A percentile compares a stretch with the other conserved stretches of the same genome.
phyloP scores from a whole-genome alignment of 1,140 invertebrate genomes.

The Diabrotica undecimpunctata region DNA sequence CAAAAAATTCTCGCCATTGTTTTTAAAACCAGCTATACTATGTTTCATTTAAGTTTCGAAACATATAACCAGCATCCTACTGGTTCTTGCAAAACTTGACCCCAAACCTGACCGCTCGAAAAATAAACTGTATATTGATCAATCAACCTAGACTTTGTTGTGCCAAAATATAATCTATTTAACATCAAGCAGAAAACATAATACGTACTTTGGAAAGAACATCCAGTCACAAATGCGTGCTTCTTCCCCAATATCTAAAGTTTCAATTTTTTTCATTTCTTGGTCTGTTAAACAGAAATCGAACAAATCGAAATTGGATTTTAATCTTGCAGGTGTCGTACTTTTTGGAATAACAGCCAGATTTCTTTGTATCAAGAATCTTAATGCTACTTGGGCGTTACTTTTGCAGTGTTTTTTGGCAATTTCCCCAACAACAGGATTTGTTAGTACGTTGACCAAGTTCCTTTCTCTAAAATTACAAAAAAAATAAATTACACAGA shows the following conservation, averaged over 20 bases:
- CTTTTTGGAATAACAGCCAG: constrained; percentile 83
- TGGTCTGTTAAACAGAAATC: constrained; percentile 56
- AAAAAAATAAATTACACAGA: too few relatives aligned
- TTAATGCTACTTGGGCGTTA: constrained; percentile 73
- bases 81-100: too few relatives aligned
- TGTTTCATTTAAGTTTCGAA: too few relatives aligned
- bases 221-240: constrained; percentile 63
- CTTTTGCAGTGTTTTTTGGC: constrained; percentile 67
- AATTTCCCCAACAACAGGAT: constrained; percentile 64
- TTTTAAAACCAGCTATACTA: too few relatives aligned
- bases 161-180: too few relatives aligned
- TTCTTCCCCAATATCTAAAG: constrained; percentile 56
- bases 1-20: too few relatives aligned
- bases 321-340: constrained; percentile 65
- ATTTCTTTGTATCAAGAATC: constrained; percentile 69
- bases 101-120: too few relatives aligned
- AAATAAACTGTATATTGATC: too few relatives aligned
- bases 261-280: constrained; percentile 55
- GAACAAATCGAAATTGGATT: constrained; percentile 61
- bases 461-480: constrained; percentile 34
- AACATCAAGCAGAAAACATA: too few relatives aligned
- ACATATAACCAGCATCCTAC: too few relatives aligned
- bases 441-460: constrained; percentile 65
- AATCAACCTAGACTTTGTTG: too few relatives aligned
- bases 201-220: too few relatives aligned